A percentile compares a stretch with the other conserved stretches of the same genome.
phyloP scores from a whole-genome alignment of 1,140 invertebrate genomes.

The Pararge aegeria region DNA sequence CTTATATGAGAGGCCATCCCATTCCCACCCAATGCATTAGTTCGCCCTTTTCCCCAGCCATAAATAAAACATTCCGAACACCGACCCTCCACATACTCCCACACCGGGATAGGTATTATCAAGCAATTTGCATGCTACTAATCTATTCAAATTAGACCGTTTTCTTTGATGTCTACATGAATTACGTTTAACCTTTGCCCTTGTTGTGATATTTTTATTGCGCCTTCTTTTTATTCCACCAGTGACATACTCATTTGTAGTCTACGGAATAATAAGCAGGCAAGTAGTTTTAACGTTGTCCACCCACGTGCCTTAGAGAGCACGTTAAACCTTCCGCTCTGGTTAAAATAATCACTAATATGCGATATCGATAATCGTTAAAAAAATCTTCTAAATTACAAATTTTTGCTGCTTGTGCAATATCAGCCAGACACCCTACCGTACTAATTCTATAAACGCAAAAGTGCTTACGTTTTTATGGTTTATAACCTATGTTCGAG shows the following conservation, averaged over 20 bases:
- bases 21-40: constrained; percentile 12
- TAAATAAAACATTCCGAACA: constrained; percentile 53
- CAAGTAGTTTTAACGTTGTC: no score
- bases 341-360: no score
- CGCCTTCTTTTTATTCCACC: not conserved
- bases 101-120: constrained; percentile 54
- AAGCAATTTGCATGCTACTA: constrained; percentile 60
- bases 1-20: not conserved
- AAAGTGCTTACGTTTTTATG: no score
- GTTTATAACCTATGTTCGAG: no score
- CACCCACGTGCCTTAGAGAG: no score
- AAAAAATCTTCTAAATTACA: no score
- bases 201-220: constrained; percentile 31
- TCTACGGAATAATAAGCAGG: no score
- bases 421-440: no score
- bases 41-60: constrained; percentile 29
- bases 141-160: constrained; percentile 54
- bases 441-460: no score
- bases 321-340: no score
- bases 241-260: not conserved
- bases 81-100: constrained; percentile 30
- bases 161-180: constrained; percentile 58
- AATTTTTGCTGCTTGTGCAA: no score
- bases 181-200: constrained; percentile 53
- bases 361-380: no score